These are phyloP conservation scores for Siderastrea radians DNA, from an alignment of 92 coral and sea anemone species.

Conservation along the genomic window DNA sequence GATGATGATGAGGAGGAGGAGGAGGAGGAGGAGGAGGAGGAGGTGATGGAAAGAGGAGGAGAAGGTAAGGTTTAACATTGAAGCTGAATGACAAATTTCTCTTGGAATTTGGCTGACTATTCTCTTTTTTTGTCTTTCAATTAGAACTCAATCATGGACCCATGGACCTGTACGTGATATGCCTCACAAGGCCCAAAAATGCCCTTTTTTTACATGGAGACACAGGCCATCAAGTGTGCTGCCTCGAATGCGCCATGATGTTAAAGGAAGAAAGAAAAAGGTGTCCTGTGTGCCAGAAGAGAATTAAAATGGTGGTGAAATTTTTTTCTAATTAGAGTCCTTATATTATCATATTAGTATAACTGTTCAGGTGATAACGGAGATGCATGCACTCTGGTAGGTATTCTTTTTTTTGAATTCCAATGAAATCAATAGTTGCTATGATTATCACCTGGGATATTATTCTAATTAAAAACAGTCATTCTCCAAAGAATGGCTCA, in stretches of 20 bases:
- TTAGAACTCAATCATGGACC: not conserved
- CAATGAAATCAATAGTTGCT: too few relatives aligned
- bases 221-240: constrained; percentile 90
- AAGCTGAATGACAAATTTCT: not conserved
- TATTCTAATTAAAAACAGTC: too few relatives aligned
- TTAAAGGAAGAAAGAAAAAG: constrained; percentile 71
- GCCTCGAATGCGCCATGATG: constrained; percentile 77
- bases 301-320: constrained; percentile 77
- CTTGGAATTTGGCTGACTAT: not conserved
- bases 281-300: constrained; percentile 86
- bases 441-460: too few relatives aligned
- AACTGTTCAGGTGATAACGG: too few relatives aligned
- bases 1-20: too few relatives aligned
- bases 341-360: too few relatives aligned
- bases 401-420: too few relatives aligned
- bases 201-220: constrained; percentile 83
- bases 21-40: too few relatives aligned
- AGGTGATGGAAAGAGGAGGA: too few relatives aligned
- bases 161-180: constrained; percentile 73
- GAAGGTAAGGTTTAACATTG: too few relatives aligned
- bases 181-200: constrained; percentile 77
- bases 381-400: too few relatives aligned
- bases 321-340: constrained; percentile 60
- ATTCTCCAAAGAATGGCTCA: too few relatives aligned
- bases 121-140: not conserved